These are phyloP conservation scores for Philonicus albiceps DNA, from an alignment of 2,888 invertebrate genomes.

Conservation along the genomic window DNA sequence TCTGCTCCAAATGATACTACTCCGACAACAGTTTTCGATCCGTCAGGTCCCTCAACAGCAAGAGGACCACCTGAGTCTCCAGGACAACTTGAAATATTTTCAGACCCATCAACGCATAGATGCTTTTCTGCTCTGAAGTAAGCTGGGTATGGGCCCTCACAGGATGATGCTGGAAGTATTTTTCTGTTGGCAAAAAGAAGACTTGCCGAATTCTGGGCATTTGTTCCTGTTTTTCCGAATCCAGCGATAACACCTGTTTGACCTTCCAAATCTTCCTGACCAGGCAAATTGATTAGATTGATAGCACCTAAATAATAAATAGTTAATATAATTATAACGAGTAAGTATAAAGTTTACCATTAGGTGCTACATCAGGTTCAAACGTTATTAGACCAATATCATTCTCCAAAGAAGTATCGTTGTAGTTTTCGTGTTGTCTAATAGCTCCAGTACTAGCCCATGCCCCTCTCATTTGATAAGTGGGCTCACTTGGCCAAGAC, in stretches of 20 bases:
- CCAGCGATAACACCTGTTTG: not conserved
- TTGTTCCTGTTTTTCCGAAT: not conserved
- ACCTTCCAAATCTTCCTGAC: not conserved
- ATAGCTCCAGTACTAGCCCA: not conserved
- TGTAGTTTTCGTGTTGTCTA: not conserved
- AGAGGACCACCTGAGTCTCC: slow-evolving; percentile 60
- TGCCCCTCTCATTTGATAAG: not conserved
- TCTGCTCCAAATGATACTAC: slow-evolving; percentile 27
- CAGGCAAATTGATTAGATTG: not conserved
- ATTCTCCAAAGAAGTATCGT: not conserved
- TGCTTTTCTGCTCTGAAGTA: not conserved
- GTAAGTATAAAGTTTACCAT: not conserved
- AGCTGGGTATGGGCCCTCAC: not conserved
- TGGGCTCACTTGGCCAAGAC: not conserved
- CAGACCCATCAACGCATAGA: not conserved
- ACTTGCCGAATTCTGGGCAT: not conserved
- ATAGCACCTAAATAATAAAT: not conserved
- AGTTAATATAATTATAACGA: not conserved
- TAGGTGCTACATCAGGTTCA: not conserved
- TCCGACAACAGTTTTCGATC: slow-evolving; percentile 15
- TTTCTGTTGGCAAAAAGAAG: not conserved
- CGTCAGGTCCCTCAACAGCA: slow-evolving; percentile 26
- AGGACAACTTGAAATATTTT: slow-evolving; percentile 53
- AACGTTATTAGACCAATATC: not conserved
- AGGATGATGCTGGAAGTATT: not conserved